These are phyloP conservation scores for Linyphia triangularis DNA, from an alignment of 2,888 invertebrate species.

Conservation along the genomic window DNA sequence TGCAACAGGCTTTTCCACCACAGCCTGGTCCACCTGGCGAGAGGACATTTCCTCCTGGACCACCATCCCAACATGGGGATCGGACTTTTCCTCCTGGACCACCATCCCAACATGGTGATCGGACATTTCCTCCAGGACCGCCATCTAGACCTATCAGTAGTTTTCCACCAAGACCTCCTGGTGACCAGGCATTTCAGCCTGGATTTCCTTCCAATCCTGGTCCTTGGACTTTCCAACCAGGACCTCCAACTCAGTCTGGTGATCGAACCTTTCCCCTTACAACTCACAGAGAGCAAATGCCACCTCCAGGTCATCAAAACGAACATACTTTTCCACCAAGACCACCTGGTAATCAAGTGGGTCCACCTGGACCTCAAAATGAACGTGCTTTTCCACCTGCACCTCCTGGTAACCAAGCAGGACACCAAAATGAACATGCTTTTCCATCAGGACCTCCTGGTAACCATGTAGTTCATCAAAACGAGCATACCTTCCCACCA, in stretches of 20 bases:
- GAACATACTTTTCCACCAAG: not conserved
- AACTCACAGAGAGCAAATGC: not conserved
- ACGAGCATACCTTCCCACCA: not conserved
- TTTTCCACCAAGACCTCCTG: not conserved
- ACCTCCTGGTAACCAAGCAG: not conserved
- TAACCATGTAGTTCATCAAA: not conserved
- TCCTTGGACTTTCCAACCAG: not conserved
- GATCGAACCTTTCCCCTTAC: not conserved
- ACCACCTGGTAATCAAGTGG: not conserved
- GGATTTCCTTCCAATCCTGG: not conserved
- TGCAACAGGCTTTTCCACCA: conserved; percentile 42
- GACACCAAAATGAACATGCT: not conserved
- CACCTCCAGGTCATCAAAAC: not conserved
- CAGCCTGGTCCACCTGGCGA: not conserved
- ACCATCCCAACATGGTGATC: not conserved
- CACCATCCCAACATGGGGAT: not conserved
- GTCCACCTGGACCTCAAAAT: not conserved
- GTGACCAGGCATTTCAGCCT: not conserved
- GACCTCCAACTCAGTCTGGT: not conserved
- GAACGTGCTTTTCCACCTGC: not conserved
- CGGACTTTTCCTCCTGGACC: not conserved
- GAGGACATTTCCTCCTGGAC: not conserved
- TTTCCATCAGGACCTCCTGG: not conserved
- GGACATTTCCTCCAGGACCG: not conserved
- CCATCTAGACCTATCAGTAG: not conserved